These are phyloP conservation scores for Trissolcus basalis DNA, from an alignment of 1,140 invertebrate genomes.

Conservation along the genomic window DNA sequence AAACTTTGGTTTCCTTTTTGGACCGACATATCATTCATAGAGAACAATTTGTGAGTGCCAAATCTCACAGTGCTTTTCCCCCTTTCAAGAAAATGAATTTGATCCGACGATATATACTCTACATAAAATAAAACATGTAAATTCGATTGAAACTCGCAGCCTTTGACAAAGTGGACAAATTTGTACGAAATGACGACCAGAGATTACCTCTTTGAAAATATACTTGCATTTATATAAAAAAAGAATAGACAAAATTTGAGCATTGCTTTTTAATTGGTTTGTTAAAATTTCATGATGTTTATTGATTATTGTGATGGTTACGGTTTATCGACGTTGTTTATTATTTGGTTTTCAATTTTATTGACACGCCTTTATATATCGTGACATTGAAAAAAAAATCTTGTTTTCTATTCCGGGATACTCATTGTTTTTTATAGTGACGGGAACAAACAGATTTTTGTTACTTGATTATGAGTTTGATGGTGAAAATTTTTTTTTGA, in stretches of 20 bases:
- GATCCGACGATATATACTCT: background rate
- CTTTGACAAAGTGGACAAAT: conserved; percentile 15
- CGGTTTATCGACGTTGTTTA: too few relatives aligned
- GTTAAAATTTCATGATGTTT: too few relatives aligned
- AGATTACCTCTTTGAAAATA: conserved; percentile 29
- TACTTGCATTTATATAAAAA: too few relatives aligned
- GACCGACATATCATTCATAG: background rate
- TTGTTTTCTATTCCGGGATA: conserved; percentile 14
- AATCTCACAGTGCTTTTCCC: background rate
- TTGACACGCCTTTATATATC: conserved; percentile 1
- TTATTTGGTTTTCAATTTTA: background rate
- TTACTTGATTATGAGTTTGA: too few relatives aligned
- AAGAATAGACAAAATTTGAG: too few relatives aligned
- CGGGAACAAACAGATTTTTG: too few relatives aligned
- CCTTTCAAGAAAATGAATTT: too few relatives aligned
- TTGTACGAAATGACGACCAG: conserved; percentile 6
- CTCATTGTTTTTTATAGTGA: conserved; percentile 49
- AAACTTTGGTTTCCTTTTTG: background rate
- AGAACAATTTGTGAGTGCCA: background rate
- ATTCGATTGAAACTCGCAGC: conserved; percentile 30
- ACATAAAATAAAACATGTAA: background rate
- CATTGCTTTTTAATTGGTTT: too few relatives aligned
- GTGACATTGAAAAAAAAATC: conserved; percentile 25
- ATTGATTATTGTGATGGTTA: too few relatives aligned
- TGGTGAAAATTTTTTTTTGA: too few relatives aligned